A percentile compares a stretch with the other conserved stretches of the same genome.
Evolutionary conservation across 1,140 invertebrate genomes (phyloP).

Genomic region (Matsumurasca onukii): DNA sequence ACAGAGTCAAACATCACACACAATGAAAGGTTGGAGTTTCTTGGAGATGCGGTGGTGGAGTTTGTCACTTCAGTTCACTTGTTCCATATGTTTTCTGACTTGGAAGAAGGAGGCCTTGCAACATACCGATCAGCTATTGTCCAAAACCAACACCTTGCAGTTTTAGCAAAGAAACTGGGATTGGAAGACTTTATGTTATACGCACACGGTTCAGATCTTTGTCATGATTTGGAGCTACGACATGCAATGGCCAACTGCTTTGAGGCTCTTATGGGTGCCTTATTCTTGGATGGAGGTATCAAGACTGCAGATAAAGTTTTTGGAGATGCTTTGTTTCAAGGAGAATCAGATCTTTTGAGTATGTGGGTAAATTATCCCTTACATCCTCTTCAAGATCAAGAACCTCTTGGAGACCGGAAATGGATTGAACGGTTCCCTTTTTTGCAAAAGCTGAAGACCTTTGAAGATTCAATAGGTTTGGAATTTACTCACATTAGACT

Average conservation of each 20-base stretch:
- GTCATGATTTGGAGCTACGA: conserved; percentile 90
- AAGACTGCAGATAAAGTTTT: conserved; percentile 81
- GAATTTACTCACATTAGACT: conserved; percentile 94
- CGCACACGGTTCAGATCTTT: conserved; percentile 96
- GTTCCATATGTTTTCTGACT: conserved; percentile 94
- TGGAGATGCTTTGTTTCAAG: conserved; percentile 75
- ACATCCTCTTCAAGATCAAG: conserved; percentile 90
- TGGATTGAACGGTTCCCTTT: conserved; percentile 89
- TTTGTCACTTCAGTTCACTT: conserved; percentile 94
- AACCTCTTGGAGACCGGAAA: conserved; percentile 89
- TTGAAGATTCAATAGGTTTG: conserved; percentile 91
- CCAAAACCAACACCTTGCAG: conserved; percentile 97
- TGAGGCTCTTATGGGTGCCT: conserved; percentile 96
- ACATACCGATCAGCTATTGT: conserved; percentile 96
- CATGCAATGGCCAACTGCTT: conserved; percentile 99
- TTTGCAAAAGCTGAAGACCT: conserved; percentile 83
- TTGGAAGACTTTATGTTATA: conserved; percentile 96
- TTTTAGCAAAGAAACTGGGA: conserved; percentile 89
- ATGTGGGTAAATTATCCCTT: conserved; percentile 86
- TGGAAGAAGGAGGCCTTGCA: conserved; percentile 96
- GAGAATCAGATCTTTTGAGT: conserved; percentile 61
- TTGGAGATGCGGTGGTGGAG: conserved; percentile 98
- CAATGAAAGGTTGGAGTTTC: conserved; percentile 95
- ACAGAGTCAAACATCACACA: conserved; percentile 93
- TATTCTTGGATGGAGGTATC: conserved; percentile 93